Base-by-base conservation (phyloP, 2,797 vertebrate species). In the Hipposideros larvatus region DNA sequence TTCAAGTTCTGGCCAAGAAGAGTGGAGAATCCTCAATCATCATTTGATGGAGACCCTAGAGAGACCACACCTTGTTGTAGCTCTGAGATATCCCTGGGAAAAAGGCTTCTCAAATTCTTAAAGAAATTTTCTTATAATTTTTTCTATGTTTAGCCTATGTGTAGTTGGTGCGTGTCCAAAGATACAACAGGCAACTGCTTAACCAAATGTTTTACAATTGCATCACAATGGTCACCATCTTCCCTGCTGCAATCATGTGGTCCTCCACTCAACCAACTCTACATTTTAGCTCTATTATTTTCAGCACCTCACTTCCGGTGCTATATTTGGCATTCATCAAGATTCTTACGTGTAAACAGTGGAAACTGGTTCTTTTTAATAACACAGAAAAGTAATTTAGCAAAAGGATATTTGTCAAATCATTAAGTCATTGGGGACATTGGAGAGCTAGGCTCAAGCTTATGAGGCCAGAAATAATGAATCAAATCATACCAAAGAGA, bases 311-410 rank as follows among this genome's bases (percentile, higher is more conserved):
- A 37, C 26, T 95, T 95, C 48, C 10, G 0, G 18, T 37, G 7
- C 43, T 73, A n/a, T n/a, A 48, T 91, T 85, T 53, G 41, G 8
- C 53, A 61, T 48, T 34, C 28, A 51, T 80, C 22, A 21, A 10
- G 53, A 63, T 92, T 55, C 59, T 89, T 34, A 55, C 22, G 18
- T 66, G 57, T 87, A 86, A 87, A 84, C 77, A 26, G 59, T 83
- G 37, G 63, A 77, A 86, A 80, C 7, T 59, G 46, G 5, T 6
- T 95, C 5, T 90, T 87, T 59, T 86, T 87, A 77, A 90, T 87
- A 91, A 53, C 86, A 15, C 53, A 89, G 37, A 80, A 80, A 86
- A 77, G 31, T 41, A 78, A 55, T 66, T 88, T 75, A 61, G 10
- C 31, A 51, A 51, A 65, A 66, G 19, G 75, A 71, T 77, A 71